Base-by-base conservation (phyloP, 2,888 invertebrate genomes). In the Ceraclea dissimilis region DNA sequence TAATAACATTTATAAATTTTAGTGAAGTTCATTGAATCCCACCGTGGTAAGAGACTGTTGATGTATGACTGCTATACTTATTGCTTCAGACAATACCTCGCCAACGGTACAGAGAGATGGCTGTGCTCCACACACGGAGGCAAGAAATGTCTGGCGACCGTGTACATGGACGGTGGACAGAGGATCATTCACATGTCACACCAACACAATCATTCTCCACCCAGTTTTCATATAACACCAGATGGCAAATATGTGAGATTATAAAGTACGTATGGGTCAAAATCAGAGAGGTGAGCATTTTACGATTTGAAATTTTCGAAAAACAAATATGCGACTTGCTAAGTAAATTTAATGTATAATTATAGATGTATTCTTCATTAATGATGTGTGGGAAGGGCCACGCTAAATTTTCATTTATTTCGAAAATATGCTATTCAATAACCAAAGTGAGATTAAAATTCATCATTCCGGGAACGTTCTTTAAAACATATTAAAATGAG, bases 191-290 rank as follows among this genome's bases (percentile, higher is more conserved):
- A 8, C 31, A 8, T 11, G 8, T 6, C 8, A 11, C 31, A 31
- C 31, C 31, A 31, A 11, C 56, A 56, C 18, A 56, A 52, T 13
- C 56, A 56, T 20, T 13, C 21, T n/a, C 56, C 52, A 2, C 51
- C 51, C 11, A 46, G 8, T 2, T 51, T 43, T 8, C 13, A 44
- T 6, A 2, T 20, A 1, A 18, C 31, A 6, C n/a, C 11, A 2
- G 20, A 31, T 47, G 56, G 56, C 4, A 13, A 26, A 19, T 56
- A 51, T 43, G 17, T 56, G 1, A 56, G 47, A 47, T 43, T 19
- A 21, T 52, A 43, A 51, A 21, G 1, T 1, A n/a, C 8, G n/a
- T n/a, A n/a, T n/a, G n/a, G n/a, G n/a, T n/a, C n/a, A n/a, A n/a
- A n/a, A n/a, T n/a, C n/a, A n/a, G n/a, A n/a, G n/a, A n/a, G n/a